A percentile compares a stretch with the other conserved stretches of the same genome.
Evolutionary conservation across 1,140 invertebrate genomes (phyloP).

Genomic region (Copidosoma floridanum): DNA sequence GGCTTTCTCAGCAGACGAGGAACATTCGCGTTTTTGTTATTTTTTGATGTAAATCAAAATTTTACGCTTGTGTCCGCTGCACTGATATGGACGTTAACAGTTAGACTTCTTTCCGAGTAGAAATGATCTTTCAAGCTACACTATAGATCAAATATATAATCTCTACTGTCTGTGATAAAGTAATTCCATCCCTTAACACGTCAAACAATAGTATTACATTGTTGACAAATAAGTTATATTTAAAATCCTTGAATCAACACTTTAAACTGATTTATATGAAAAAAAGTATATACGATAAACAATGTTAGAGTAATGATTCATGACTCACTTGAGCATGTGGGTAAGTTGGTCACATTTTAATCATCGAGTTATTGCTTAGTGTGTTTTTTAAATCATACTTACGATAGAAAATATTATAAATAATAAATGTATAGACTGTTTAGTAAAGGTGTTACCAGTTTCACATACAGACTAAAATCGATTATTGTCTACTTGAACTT

Average conservation of each 20-base stretch:
- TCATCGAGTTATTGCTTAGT: no score
- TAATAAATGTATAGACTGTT: background rate
- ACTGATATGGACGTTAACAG: conserved; percentile 24
- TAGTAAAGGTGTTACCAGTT: conserved; percentile 1
- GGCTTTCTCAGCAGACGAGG: conserved; percentile 4
- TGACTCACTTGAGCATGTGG: no score
- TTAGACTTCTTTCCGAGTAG: conserved; percentile 1
- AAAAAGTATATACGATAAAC: no score
- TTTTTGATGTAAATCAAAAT: background rate
- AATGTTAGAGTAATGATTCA: no score
- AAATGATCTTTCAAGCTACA: background rate
- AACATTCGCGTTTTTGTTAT: conserved; percentile 7
- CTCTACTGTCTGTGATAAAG: background rate
- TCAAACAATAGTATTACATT: no score
- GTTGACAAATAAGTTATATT: no score
- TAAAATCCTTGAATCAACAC: no score
- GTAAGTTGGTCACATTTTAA: no score
- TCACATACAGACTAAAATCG: background rate
- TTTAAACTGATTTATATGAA: no score
- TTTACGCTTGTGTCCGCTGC: background rate
- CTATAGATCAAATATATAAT: background rate
- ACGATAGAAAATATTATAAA: no score
- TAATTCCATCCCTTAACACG: no score
- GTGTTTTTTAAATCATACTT: no score
- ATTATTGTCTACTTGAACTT: background rate